These are phyloP conservation scores for Nephrocerus scutellatus DNA, from an alignment of 2,888 invertebrate species.

Conservation along the genomic window DNA sequence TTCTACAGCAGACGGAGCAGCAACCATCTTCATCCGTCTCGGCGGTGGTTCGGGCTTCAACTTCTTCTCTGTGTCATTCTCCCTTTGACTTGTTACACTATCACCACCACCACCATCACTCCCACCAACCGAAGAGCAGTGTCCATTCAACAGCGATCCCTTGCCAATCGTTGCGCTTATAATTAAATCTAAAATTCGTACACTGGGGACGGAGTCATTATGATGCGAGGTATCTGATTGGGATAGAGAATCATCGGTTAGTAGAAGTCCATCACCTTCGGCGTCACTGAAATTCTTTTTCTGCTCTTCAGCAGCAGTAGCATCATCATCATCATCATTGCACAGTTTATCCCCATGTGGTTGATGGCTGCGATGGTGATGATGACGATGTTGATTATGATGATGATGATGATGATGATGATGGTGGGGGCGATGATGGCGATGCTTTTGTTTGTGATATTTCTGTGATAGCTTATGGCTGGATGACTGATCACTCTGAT, in stretches of 20 bases:
- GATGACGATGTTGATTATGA: too few species aligned
- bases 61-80: conserved; percentile 6
- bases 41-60: conserved; percentile 32
- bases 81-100: too few species aligned
- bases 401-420: background rate
- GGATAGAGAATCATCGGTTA: conserved; percentile 36
- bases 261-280: conserved; percentile 39
- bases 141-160: conserved; percentile 26
- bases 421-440: background rate
- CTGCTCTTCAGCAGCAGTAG: too few species aligned
- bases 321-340: too few species aligned
- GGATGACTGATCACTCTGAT: conserved; percentile 29
- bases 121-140: too few species aligned
- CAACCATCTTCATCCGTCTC: conserved; percentile 26
- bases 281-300: too few species aligned
- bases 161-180: conserved; percentile 24
- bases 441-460: conserved; percentile 1
- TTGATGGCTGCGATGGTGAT: conserved; percentile 28
- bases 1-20: too few species aligned
- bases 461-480: too few species aligned
- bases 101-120: too few species aligned
- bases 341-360: too few species aligned
- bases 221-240: too few species aligned
- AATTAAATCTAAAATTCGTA: conserved; percentile 39
- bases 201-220: conserved; percentile 28